These are phyloP conservation scores for Ormyrus thymus DNA, from an alignment of 2,888 invertebrate genomes.

Conservation along the genomic window DNA sequence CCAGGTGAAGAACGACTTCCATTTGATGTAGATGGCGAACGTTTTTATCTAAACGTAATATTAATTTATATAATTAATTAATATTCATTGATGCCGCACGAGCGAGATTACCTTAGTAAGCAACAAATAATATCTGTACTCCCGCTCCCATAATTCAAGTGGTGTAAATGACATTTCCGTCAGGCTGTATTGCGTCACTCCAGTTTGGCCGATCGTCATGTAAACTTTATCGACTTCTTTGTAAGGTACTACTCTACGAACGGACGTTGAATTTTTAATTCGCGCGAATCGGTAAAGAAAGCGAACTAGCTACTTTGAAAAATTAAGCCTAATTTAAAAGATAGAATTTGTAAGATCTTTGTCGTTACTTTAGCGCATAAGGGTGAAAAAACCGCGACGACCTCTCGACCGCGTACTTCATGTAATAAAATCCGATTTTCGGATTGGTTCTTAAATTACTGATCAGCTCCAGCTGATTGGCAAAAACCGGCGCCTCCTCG, in stretches of 20 bases:
- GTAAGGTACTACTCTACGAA: constrained; percentile 83
- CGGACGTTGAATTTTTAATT: neutral
- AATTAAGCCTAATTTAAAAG: neutral
- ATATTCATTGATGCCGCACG: neutral
- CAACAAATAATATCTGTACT: constrained; percentile 86
- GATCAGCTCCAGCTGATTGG: constrained; percentile 75
- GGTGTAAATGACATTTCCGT: constrained; percentile 88
- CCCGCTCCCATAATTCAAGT: constrained; percentile 87
- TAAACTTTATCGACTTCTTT: constrained; percentile 82
- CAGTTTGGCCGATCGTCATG: constrained; percentile 88
- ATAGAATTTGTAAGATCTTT: neutral
- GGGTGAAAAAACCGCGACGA: constrained; percentile 85
- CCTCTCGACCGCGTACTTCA: constrained; percentile 84
- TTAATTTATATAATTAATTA: neutral
- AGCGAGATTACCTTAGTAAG: constrained; percentile 80
- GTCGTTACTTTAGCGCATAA: constrained; percentile 82
- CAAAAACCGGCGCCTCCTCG: constrained; percentile 66
- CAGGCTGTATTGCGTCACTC: constrained; percentile 85
- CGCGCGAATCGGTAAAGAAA: too few species aligned
- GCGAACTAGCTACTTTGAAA: neutral
- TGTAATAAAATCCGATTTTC: constrained; percentile 84
- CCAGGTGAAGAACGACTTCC: constrained; percentile 91
- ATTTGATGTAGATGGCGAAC: constrained; percentile 82
- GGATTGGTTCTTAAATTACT: constrained; percentile 77
- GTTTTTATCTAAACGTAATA: constrained; percentile 79